A percentile compares a stretch with the other conserved stretches of the same genome.
phyloP scores from a whole-genome alignment of 2,888 invertebrate genomes.

The Apotomis betuletana region DNA sequence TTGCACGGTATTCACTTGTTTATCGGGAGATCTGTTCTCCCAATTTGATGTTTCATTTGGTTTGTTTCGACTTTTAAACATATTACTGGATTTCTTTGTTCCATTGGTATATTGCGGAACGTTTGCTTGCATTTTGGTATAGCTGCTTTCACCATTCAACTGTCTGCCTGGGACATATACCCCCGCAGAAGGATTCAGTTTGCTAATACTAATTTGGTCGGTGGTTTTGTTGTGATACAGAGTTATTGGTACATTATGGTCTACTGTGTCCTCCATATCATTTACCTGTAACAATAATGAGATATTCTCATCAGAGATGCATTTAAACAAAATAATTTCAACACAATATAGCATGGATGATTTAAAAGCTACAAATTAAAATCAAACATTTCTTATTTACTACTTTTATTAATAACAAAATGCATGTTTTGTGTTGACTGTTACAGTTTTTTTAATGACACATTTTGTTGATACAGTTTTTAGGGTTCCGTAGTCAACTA shows the following conservation, averaged over 20 bases:
- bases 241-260: slow-evolving; percentile 6
- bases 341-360: too few relatives aligned
- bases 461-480: too few relatives aligned
- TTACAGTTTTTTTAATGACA: too few relatives aligned
- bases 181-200: slow-evolving; percentile 62
- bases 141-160: neutral
- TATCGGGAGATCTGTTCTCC: neutral
- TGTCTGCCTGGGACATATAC: slow-evolving; percentile 59
- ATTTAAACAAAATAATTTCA: too few relatives aligned
- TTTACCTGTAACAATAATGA: slow-evolving; percentile 45
- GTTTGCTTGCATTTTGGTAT: neutral
- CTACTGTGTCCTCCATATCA: neutral
- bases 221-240: slow-evolving; percentile 17
- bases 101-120: neutral
- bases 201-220: slow-evolving; percentile 52
- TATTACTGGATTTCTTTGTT: neutral
- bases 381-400: too few relatives aligned
- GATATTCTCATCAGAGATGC: neutral
- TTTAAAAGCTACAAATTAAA: too few relatives aligned
- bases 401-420: too few relatives aligned
- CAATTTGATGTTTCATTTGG: neutral
- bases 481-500: too few relatives aligned
- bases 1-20: neutral
- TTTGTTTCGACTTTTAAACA: slow-evolving; percentile 18
- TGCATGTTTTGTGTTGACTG: too few relatives aligned